phyloP scores from a whole-genome alignment of 2,888 invertebrate species.

The Cataglyphis cursor region DNA sequence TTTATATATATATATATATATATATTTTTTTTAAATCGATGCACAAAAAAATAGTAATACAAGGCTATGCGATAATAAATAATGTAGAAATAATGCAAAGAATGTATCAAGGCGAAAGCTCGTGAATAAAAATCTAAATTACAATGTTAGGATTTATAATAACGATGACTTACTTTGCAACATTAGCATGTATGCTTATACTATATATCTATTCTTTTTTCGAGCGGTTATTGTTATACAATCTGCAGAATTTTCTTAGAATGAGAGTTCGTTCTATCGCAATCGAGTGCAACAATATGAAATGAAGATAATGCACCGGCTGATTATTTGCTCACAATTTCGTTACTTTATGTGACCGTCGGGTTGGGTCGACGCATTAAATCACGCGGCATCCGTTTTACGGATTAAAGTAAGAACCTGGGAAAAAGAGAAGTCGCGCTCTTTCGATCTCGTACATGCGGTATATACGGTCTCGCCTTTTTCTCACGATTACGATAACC shows the following conservation, averaged over 20 bases:
- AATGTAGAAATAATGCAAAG: neutral
- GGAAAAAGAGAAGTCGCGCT: neutral
- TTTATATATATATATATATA: neutral
- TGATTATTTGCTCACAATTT: slow-evolving; percentile 24
- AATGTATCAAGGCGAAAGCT: slow-evolving; percentile 4
- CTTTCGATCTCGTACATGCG: neutral
- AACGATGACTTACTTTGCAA: neutral
- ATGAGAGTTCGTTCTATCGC: slow-evolving; percentile 28
- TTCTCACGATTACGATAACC: slow-evolving; percentile 42
- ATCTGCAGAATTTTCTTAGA: slow-evolving; percentile 14
- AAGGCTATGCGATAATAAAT: neutral
- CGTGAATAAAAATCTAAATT: neutral
- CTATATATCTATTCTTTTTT: slow-evolving; percentile 8
- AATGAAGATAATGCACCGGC: slow-evolving; percentile 35
- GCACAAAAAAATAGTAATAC: neutral
- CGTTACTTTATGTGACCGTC: slow-evolving; percentile 1
- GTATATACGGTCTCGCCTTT: neutral
- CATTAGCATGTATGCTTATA: neutral
- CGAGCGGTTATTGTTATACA: neutral
- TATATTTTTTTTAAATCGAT: neutral
- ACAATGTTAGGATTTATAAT: neutral
- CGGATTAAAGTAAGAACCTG: neutral
- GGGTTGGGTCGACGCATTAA: neutral
- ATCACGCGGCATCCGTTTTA: neutral
- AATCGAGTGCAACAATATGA: slow-evolving; percentile 48